A percentile compares a stretch with the other conserved stretches of the same genome.
phyloP scores from a whole-genome alignment of 2,888 invertebrate species.

The Orthosia cruda region DNA sequence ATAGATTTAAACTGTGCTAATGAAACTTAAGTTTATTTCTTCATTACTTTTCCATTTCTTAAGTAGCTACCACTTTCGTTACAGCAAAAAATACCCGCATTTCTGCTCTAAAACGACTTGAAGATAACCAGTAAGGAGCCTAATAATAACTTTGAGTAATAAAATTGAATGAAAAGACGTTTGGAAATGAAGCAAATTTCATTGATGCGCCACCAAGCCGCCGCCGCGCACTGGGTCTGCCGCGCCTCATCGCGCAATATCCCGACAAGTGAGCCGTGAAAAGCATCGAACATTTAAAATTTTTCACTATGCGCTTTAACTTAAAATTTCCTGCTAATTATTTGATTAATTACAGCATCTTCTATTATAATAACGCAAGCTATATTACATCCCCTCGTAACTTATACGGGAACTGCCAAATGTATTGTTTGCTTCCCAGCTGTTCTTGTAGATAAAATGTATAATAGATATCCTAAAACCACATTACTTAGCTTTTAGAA shows the following conservation, averaged over 20 bases:
- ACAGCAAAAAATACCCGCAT: neutral
- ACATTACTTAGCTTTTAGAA: slow-evolving; percentile 41
- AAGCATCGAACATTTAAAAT: slow-evolving; percentile 73
- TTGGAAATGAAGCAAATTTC: slow-evolving; percentile 78
- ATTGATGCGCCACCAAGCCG: slow-evolving; percentile 76
- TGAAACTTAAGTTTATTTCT: neutral
- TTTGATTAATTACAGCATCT: slow-evolving; percentile 52
- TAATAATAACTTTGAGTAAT: slow-evolving; percentile 63
- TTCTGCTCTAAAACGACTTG: slow-evolving; percentile 27
- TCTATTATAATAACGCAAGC: slow-evolving; percentile 27
- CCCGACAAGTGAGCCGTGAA: slow-evolving; percentile 75
- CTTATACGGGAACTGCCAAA: slow-evolving; percentile 9
- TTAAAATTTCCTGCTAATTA: slow-evolving; percentile 52
- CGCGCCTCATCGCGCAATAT: slow-evolving; percentile 80
- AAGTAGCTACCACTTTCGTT: neutral
- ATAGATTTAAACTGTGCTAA: neutral
- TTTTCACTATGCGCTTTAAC: slow-evolving; percentile 62
- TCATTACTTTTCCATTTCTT: slow-evolving; percentile 14
- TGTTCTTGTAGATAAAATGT: slow-evolving; percentile 42
- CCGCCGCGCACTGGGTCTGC: slow-evolving; percentile 53
- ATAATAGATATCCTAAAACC: slow-evolving; percentile 40
- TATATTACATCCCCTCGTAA: slow-evolving; percentile 26
- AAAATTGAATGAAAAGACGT: slow-evolving; percentile 64
- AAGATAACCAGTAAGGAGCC: slow-evolving; percentile 40
- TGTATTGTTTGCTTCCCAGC: slow-evolving; percentile 29